Base-by-base conservation (phyloP, 1,140 invertebrate genomes). In the Leucophenga varia region DNA sequence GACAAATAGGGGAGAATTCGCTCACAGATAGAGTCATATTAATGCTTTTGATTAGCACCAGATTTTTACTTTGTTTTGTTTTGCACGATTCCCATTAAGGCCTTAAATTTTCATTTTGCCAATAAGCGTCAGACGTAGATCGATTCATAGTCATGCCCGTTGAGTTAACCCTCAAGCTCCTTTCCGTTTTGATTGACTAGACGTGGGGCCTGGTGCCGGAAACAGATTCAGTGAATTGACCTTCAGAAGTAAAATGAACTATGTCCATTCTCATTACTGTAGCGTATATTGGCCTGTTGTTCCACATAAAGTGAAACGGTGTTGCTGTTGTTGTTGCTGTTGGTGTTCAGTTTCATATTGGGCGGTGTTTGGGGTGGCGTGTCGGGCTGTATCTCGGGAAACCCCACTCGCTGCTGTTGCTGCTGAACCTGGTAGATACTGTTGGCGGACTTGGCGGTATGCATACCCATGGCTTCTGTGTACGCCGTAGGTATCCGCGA, bases 301-400 rank as follows among this genome's bases (percentile, higher is more conserved):
- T 32, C 46, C 44, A 54, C 57, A 57, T 25, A 10, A 5, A 25
- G 22, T 10, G 22, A 25, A 25, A 5, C 22, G 22, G 5, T 25
- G 61, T 36, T n/a, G n/a, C n/a, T n/a, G n/a, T n/a, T 54, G 46
- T 18, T 52, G 44, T 36, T 47, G 35, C 22, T 54, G 49, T 39
- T 41, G 34, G 42, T 50, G 47, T 42, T 86, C 72, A 90, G 81
- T 70, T 92, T 93, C 86, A 92, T 89, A 76, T 89, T 93, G 68
- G 90, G 91, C 41, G 91, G 91, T 37, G 91, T 94, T 77, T 93
- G 91, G 3, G 91, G 91, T 47, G 91, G 91, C 16, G 91, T 94
- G 64, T 74, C 91, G 52, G 90, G 92, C 77, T 89, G 88, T 61
- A 91, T 88, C 67, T 90, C 89, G 60, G 88, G 86, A 80, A 90